Evolutionary conservation across 2,113 vertebrate genomes (phyloP).

Genomic region (Bubalus kerabau): DNA sequence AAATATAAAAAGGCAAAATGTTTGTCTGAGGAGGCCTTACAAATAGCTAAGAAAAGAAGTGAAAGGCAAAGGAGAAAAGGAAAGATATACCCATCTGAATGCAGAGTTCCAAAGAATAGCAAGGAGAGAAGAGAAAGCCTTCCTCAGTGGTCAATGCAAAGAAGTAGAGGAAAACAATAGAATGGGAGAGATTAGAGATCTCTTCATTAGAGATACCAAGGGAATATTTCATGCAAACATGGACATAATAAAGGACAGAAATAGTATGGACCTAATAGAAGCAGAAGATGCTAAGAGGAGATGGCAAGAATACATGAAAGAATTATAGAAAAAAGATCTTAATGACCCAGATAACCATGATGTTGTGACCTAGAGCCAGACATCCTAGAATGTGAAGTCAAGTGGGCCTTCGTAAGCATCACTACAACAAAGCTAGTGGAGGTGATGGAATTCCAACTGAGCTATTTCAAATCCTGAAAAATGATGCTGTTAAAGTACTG

Average conservation of each 20-base stretch:
- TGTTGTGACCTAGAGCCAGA: not conserved
- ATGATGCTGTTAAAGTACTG: not conserved
- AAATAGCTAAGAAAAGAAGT: not conserved
- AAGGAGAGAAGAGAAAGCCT: not conserved
- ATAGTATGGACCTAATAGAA: not conserved
- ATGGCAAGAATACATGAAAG: not conserved
- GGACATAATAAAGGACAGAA: not conserved
- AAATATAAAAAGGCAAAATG: not conserved
- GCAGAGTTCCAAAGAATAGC: not conserved
- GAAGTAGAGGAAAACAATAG: not conserved
- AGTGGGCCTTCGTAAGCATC: not conserved
- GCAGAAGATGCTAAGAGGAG: not conserved
- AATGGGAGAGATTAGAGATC: not conserved
- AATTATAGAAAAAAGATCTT: not conserved
- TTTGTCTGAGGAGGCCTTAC: not conserved
- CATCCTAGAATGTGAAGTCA: not conserved
- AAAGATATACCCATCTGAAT: not conserved
- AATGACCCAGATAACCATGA: not conserved
- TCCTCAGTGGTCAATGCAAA: not conserved
- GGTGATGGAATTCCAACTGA: not conserved
- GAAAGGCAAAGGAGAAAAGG: not conserved
- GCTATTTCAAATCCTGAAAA: not conserved
- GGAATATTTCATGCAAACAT: not conserved
- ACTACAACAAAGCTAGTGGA: not conserved
- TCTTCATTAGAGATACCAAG: not conserved